A percentile compares a stretch with the other conserved stretches of the same genome.
phyloP scores from a whole-genome alignment of 2,113 vertebrate genomes.

The Ochotona princeps region DNA sequence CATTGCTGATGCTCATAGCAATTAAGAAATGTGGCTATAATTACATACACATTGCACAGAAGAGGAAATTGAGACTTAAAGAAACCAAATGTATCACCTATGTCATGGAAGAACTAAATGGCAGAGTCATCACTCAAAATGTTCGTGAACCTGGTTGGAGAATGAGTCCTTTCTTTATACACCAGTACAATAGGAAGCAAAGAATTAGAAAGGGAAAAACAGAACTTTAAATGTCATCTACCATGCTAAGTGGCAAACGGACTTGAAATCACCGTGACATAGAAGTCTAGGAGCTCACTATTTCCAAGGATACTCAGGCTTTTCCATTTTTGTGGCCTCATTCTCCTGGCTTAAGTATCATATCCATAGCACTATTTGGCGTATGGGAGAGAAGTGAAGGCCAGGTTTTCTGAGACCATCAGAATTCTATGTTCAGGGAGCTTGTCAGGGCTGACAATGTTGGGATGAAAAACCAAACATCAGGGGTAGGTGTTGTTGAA shows the following conservation, averaged over 20 bases:
- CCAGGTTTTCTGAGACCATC: not conserved
- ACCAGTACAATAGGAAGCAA: not conserved
- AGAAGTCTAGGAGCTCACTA: not conserved
- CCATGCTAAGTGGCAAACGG: not conserved
- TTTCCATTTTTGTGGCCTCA: not conserved
- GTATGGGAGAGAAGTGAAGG: not conserved
- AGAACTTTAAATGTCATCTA: not conserved
- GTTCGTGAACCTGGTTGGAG: not conserved
- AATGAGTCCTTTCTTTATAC: not conserved
- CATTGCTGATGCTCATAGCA: not conserved
- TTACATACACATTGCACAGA: slow-evolving; percentile 9
- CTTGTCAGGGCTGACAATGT: not conserved
- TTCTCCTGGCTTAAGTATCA: not conserved
- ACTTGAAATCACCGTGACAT: not conserved
- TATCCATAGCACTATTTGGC: not conserved
- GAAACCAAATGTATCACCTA: not conserved
- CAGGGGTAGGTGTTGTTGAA: not conserved
- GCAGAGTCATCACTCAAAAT: not conserved
- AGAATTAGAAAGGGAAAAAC: not conserved
- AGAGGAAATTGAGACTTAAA: not conserved
- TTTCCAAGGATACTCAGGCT: not conserved
- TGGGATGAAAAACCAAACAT: not conserved
- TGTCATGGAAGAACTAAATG: not conserved
- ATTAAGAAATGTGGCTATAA: not conserved
- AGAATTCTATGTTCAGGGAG: not conserved